Percentiles rank a stretch among this genome's conserved stretches.
phyloP scores from a whole-genome alignment of 2,797 vertebrate genomes.

The Rousettus madagascariensis region DNA sequence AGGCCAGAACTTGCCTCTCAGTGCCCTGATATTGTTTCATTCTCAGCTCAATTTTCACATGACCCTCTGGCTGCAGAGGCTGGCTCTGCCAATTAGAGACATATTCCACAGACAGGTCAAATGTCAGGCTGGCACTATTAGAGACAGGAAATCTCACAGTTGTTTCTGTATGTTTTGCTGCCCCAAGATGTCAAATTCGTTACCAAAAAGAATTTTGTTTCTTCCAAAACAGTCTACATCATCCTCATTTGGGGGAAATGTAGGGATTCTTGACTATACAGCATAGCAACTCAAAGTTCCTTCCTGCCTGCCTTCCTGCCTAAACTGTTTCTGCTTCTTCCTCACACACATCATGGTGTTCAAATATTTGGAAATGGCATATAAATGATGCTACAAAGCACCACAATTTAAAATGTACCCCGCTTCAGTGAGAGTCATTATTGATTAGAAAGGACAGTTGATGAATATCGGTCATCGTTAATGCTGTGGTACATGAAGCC shows the following conservation, averaged over 20 bases:
- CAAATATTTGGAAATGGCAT: not conserved
- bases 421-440: not conserved
- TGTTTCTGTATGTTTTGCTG: not conserved
- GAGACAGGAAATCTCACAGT: not conserved
- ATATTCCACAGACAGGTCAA: not conserved
- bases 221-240: not conserved
- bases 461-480: not conserved
- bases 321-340: not conserved
- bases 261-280: not conserved
- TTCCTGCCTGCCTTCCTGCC: not conserved
- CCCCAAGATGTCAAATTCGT: not conserved
- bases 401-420: not conserved
- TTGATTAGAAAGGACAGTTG: not conserved
- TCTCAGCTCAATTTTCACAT: not conserved
- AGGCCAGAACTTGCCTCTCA: not conserved
- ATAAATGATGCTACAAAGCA: not conserved
- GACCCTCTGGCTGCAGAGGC: not conserved
- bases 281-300: not conserved
- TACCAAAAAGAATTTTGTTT: not conserved
- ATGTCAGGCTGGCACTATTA: not conserved
- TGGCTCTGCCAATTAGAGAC: not conserved
- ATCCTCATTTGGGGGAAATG: not conserved
- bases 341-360: not conserved
- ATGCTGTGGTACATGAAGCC: not conserved
- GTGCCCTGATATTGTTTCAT: not conserved